Evolutionary conservation across 2,113 vertebrate species (phyloP).

Genomic region (Oryzias melastigma): DNA sequence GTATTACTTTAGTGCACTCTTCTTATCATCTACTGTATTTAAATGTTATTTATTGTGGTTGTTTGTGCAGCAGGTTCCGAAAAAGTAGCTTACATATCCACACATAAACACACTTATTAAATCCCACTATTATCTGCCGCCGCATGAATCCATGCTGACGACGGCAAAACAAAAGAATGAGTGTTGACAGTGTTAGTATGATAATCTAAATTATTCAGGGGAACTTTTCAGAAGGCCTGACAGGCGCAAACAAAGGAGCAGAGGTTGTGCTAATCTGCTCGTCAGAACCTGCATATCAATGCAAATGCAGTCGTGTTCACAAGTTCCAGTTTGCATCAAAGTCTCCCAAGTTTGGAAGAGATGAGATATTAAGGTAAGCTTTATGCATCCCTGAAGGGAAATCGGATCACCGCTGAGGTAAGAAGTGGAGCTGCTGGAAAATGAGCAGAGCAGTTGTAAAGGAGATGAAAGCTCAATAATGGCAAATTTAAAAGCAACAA

Average conservation of each 20-base stretch:
- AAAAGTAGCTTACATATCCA: conserved; percentile 3
- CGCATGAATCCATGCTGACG: conserved; percentile 50
- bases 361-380: conserved; percentile 44
- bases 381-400: conserved; percentile 51
- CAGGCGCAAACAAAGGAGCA: conserved; percentile 30
- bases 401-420: conserved; percentile 30
- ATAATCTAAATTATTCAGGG: conserved; percentile 58
- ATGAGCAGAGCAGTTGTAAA: conserved; percentile 39
- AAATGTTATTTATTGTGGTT: too few species aligned
- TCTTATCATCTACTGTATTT: too few species aligned
- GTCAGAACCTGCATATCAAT: conserved; percentile 33
- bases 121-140: conserved; percentile 9
- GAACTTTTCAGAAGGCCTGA: conserved; percentile 40
- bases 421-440: conserved; percentile 33
- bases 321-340: conserved; percentile 17
- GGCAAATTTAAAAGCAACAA: conserved; percentile 18
- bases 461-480: conserved; percentile 47
- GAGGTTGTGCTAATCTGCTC: conserved; percentile 9
- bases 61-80: not conserved
- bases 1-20: too few species aligned
- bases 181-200: conserved; percentile 55
- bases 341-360: conserved; percentile 31
- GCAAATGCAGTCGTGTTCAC: conserved; percentile 26
- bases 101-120: conserved; percentile 3
- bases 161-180: conserved; percentile 43